Evolutionary conservation across 1,140 invertebrate species (phyloP).

Genomic region (Liolophura sinensis): DNA sequence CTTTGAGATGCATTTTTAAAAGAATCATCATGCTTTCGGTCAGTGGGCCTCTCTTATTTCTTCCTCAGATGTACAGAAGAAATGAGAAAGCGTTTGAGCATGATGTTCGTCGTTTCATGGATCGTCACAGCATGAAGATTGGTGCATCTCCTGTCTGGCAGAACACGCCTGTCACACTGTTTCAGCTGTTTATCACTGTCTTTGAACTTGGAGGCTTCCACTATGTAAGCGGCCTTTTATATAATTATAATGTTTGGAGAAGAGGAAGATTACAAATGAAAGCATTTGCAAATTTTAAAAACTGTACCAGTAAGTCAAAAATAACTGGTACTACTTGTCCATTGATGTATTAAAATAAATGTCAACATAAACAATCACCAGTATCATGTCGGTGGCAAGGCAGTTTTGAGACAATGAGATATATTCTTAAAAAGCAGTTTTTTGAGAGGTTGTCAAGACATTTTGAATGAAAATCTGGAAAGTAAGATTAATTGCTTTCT

Average conservation of each 20-base stretch:
- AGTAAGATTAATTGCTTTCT: too few relatives aligned
- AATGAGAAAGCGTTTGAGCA: constrained; percentile 47
- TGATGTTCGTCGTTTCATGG: constrained; percentile 40
- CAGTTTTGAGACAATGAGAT: too few relatives aligned
- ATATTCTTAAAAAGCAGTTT: too few relatives aligned
- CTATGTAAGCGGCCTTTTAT: constrained; percentile 21
- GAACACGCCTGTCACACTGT: constrained; percentile 30
- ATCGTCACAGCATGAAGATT: constrained; percentile 23
- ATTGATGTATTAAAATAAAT: background rate
- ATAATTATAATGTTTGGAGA: background rate
- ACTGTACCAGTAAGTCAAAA: background rate
- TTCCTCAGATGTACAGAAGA: constrained; percentile 38
- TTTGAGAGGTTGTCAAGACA: too few relatives aligned
- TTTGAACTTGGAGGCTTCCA: constrained; percentile 40
- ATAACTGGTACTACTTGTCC: background rate
- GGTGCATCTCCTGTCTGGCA: constrained; percentile 31
- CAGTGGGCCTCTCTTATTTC: background rate
- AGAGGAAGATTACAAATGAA: background rate
- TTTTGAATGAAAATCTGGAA: too few relatives aligned
- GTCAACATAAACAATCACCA: background rate
- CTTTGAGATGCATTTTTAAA: too few relatives aligned
- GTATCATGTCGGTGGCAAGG: too few relatives aligned
- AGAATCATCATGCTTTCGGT: background rate
- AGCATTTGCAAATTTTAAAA: background rate
- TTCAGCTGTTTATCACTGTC: constrained; percentile 41